phyloP scores from a whole-genome alignment of 2,797 vertebrate genomes.

The Thalassophryne amazonica region DNA sequence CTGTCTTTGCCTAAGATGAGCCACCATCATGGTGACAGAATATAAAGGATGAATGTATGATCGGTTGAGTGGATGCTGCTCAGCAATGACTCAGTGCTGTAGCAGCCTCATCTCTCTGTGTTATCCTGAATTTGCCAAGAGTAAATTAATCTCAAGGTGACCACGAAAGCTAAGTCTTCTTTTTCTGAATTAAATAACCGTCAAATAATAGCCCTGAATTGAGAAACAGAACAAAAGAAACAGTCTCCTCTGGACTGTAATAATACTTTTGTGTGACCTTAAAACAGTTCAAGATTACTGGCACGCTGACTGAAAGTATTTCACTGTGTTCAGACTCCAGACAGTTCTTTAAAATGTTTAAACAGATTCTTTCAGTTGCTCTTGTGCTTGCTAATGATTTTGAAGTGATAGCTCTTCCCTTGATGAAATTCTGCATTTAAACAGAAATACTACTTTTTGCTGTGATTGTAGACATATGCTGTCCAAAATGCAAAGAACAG shows the following conservation, averaged over 20 bases:
- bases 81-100: conserved; percentile 34
- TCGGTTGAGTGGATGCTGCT: no score
- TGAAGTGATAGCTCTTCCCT: conserved; percentile 29
- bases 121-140: no score
- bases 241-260: conserved; percentile 2
- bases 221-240: background rate
- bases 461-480: background rate
- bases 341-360: conserved; percentile 43
- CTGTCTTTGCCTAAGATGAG: no score
- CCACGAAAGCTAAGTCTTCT: background rate
- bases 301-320: conserved; percentile 32
- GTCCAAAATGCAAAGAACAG: conserved; percentile 4
- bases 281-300: conserved; percentile 13
- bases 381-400: conserved; percentile 50
- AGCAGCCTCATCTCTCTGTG: conserved; percentile 16
- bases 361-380: conserved; percentile 45
- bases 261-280: conserved; percentile 14
- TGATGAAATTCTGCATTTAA: conserved; percentile 18
- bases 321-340: conserved; percentile 31
- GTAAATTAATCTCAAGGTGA: no score
- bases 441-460: conserved; percentile 4
- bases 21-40: no score
- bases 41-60: no score
- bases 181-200: background rate
- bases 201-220: conserved; percentile 4